A percentile compares a stretch with the other conserved stretches of the same genome.
Evolutionary conservation across 2,888 invertebrate species (phyloP).

Genomic region (Onchidella celtica): DNA sequence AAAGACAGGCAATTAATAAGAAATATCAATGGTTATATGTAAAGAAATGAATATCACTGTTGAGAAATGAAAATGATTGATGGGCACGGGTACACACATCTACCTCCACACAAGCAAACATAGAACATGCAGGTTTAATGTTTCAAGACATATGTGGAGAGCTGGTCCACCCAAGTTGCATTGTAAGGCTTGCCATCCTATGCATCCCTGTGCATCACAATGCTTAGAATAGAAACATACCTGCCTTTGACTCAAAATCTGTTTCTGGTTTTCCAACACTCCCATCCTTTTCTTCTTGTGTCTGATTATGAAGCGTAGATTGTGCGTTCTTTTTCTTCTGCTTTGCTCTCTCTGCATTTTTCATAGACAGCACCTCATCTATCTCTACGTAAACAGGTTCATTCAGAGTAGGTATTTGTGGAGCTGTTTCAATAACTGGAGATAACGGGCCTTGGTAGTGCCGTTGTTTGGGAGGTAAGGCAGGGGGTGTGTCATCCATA

Average conservation of each 20-base stretch:
- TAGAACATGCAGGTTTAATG: constrained; percentile 37
- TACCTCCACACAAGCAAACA: constrained; percentile 21
- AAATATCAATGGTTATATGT: too few species aligned
- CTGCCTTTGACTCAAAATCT: constrained; percentile 39
- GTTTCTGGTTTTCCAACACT: background rate
- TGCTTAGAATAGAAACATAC: constrained; percentile 48
- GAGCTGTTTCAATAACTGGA: constrained; percentile 41
- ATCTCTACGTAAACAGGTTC: constrained; percentile 46
- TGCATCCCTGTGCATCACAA: constrained; percentile 43
- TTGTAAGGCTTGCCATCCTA: constrained; percentile 31
- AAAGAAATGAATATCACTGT: too few species aligned
- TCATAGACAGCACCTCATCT: constrained; percentile 29
- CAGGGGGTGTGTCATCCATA: constrained; percentile 16
- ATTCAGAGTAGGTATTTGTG: background rate
- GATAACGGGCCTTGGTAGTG: constrained; percentile 39
- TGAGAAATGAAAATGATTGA: too few species aligned
- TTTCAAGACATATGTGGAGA: constrained; percentile 1
- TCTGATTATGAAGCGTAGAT: background rate
- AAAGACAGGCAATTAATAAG: too few species aligned
- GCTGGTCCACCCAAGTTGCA: background rate
- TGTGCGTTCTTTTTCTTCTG: constrained; percentile 10
- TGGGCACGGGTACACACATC: background rate
- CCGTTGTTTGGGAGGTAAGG: constrained; percentile 41
- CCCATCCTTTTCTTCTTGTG: background rate
- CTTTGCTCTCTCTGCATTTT: constrained; percentile 10